phyloP scores from a whole-genome alignment of 2,113 vertebrate genomes.

The Castor canadensis region DNA sequence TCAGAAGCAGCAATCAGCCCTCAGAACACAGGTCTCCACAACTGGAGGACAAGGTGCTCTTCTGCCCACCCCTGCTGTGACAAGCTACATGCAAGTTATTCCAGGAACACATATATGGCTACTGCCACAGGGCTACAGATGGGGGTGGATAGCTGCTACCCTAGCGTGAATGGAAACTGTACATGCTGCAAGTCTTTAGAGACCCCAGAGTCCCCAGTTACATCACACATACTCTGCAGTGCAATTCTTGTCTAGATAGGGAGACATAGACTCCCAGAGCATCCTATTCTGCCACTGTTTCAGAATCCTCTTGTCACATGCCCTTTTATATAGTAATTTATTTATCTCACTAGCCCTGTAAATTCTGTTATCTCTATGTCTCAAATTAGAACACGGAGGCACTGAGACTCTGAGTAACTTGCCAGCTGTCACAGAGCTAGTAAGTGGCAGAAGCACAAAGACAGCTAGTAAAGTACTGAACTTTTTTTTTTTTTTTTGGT shows the following conservation, averaged over 20 bases:
- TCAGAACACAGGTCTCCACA: not conserved
- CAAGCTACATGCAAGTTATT: not conserved
- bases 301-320: not conserved
- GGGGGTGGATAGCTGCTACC: not conserved
- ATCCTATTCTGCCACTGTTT: no score
- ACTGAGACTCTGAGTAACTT: not conserved
- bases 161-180: not conserved
- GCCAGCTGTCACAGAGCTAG: accelerated
- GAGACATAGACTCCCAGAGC: not conserved
- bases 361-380: not conserved
- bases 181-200: not conserved
- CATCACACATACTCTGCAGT: not conserved
- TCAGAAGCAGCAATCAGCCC: not conserved
- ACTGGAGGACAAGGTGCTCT: not conserved
- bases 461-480: not conserved
- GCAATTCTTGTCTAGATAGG: not conserved
- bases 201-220: not conserved
- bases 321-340: not conserved
- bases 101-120: not conserved
- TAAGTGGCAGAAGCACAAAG: not conserved
- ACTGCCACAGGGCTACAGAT: no score
- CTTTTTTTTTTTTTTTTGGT: no score
- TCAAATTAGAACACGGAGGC: accelerated
- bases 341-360: not conserved
- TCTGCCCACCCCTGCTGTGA: not conserved